Evolutionary conservation across 2,797 vertebrate genomes (phyloP), one percentile per base, ranked within the genome.

Genomic region (Sebastes dallii): DNA sequence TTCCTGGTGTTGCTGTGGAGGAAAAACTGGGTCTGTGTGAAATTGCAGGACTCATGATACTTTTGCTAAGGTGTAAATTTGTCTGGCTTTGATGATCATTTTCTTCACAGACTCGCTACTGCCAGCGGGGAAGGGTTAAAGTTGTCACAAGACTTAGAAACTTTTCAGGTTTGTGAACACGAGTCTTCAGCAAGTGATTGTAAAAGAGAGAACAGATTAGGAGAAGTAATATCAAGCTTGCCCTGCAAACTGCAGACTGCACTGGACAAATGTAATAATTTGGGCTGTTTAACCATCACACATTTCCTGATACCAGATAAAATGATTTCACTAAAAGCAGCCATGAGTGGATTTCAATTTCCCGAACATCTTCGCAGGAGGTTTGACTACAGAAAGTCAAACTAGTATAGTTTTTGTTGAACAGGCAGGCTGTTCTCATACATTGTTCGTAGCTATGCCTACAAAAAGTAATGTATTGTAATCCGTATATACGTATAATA

Each of bases 21-120:
- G 89, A 91, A 91, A 54, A 95, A 95, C 91, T 93, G 91, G 90
- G 94, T 91, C 92, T 94, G 94, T 95, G 94, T 94, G 95, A 96
- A 96, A 95, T 91, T 94, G 92, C 94, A 94, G 90, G 93, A 95
- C 91, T 94, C 76, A 87, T 91, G 94, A 93, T 94, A 92, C 94
- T 94, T 68, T 94, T 93, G 94, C 94, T 91, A 94, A 95, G 92
- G 94, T 95, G 95, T 95, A 95, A 95, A 96, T 95, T 94, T 94
- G 92, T 94, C 94, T 95, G 93, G 92, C 93, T 94, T 93, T 86
- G 88, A 92, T 93, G 81, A 95, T 95, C 88, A 92, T 91, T 95
- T 95, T 95, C 91, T 91, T 94, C 91, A 79, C 92, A 88, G 83
- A 74, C 80, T 62, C 64, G 54, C 76, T 83, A 82, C 83, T 91